Evolutionary conservation across 2,113 vertebrate species (phyloP).

Genomic region (Antidorcas marsupialis): DNA sequence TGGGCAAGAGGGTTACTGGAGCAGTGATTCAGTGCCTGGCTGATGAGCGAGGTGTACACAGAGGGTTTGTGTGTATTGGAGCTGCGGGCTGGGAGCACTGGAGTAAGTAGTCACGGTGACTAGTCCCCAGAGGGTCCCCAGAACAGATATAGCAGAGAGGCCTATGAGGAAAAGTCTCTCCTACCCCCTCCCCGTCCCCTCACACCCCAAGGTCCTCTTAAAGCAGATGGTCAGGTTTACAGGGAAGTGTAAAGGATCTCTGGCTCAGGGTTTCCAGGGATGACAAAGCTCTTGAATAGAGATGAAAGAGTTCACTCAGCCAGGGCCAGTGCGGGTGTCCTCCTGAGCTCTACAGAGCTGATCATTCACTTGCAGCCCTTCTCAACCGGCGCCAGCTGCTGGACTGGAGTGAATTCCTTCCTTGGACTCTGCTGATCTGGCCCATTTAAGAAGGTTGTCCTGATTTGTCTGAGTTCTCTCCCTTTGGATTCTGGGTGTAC

Average conservation of each 20-base stretch:
- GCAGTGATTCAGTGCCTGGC: background rate
- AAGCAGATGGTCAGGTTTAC: background rate
- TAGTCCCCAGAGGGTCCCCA: background rate
- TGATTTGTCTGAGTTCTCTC: background rate
- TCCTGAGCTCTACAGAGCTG: background rate
- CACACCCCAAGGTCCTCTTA: background rate
- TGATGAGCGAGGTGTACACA: background rate
- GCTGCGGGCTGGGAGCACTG: fast-evolving
- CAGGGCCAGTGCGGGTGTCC: background rate
- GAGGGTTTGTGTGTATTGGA: background rate
- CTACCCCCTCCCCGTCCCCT: background rate
- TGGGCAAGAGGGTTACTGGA: background rate
- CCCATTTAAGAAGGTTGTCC: background rate
- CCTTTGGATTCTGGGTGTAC: constrained; percentile 55
- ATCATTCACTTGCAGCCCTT: background rate
- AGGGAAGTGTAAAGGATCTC: background rate
- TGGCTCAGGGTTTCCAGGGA: background rate
- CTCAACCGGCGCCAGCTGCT: background rate
- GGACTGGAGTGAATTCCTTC: background rate
- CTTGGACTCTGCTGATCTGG: background rate
- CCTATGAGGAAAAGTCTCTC: background rate
- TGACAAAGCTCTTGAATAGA: background rate
- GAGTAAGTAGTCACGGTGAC: background rate
- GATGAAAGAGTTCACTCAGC: background rate
- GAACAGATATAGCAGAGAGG: background rate